These are phyloP conservation scores for Chunga burmeisteri DNA, from an alignment of 2,113 vertebrate genomes.

Conservation along the genomic window DNA sequence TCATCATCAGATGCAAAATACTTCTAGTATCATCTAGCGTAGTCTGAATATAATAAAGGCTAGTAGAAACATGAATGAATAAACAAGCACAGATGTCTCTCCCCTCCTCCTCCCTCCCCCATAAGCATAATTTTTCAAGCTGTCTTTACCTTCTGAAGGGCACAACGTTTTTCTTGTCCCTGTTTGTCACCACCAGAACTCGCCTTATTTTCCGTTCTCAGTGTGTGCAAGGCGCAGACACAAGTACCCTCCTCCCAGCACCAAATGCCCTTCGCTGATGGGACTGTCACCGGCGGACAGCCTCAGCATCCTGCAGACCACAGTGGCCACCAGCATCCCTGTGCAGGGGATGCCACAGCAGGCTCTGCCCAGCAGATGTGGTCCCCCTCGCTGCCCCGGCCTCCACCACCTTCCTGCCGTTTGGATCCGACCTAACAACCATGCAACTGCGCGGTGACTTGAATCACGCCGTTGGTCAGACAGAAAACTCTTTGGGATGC, in stretches of 20 bases:
- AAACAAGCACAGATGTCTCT: constrained; percentile 6
- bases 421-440: neutral
- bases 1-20: neutral
- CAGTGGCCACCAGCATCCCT: neutral
- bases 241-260: neutral
- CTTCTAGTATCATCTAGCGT: neutral
- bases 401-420: neutral
- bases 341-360: neutral
- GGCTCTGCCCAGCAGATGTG: fast-evolving
- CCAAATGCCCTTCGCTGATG: neutral
- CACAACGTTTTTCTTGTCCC: neutral
- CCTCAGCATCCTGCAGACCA: fast-evolving
- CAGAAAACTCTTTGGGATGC: fast-evolving
- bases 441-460: fast-evolving
- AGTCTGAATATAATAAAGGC: neutral
- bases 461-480: fast-evolving
- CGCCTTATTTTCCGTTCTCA: neutral
- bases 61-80: constrained; percentile 17
- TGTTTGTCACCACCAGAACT: neutral
- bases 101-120: neutral
- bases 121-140: neutral
- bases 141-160: neutral
- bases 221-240: neutral
- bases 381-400: fast-evolving
- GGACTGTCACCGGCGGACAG: neutral